Evolutionary conservation across 1,140 invertebrate genomes (phyloP), one percentile per base, ranked within the genome.

Genomic region (Anastrepha ludens): DNA sequence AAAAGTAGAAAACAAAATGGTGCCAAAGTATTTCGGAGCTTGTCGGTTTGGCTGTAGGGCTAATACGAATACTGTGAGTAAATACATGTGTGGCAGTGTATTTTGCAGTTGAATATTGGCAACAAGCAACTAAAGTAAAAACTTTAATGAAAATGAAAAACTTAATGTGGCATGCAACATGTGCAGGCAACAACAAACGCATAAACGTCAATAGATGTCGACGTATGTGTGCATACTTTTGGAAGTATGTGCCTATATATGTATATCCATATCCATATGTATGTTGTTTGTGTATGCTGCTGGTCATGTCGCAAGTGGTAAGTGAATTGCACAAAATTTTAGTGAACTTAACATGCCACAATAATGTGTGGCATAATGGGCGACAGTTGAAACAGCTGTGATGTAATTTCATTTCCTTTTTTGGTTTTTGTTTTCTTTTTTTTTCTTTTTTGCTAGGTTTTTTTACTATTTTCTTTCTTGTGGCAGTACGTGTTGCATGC

Each of bases 311-410:
- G 74, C 20, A 50, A 81, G 17, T 81, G 74, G 74, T 81, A 55
- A 81, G 50, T 81, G 20, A 81, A 81, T 81, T 81, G 44, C 74
- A 81, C n/a, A 81, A 58, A 81, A 81, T 81, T 81, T 81, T 50
- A 11, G 44, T 81, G 47, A 81, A 81, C 47, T 81, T 81, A 81
- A 81, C 74, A 81, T 81, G 50, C 74, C 74, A 81, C 74, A 81
- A 81, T 81, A 81, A 81, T 81, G 74, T 81, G 74, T 81, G 74
- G 74, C 74, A 81, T 81, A 81, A 81, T 81, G 74, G 74, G 74
- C 41, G 74, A 81, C 74, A 81, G 74, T 81, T 81, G 44, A 1
- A 20, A 58, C 74, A 81, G 74, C 74, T 81, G 74, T 55, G 47
- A 6, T 81, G 17, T 55, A 81, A 15, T 81, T 81, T 81, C 74